Evolutionary conservation across 2,888 invertebrate species (phyloP).

Genomic region (Molorchus minor): DNA sequence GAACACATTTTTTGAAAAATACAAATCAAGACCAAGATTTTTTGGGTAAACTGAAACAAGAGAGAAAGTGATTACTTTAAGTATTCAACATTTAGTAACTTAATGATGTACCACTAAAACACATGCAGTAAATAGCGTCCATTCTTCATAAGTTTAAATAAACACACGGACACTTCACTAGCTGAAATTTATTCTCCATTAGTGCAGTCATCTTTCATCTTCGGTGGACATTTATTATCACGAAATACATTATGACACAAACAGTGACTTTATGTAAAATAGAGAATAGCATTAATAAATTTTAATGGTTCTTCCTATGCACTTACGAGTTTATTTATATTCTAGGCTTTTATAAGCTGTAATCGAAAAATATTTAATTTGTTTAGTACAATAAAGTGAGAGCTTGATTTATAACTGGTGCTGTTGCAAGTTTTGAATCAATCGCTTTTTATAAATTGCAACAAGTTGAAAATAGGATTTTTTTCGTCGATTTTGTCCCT

Average conservation of each 20-base stretch:
- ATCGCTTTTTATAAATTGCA: too few relatives aligned
- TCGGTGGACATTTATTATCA: neutral
- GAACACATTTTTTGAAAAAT: too few relatives aligned
- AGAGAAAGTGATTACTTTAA: too few relatives aligned
- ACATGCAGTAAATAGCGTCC: neutral
- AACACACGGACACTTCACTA: neutral
- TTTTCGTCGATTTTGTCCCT: too few relatives aligned
- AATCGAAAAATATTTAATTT: neutral
- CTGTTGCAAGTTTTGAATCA: neutral
- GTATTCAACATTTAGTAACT: too few relatives aligned
- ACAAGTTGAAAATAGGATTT: too few relatives aligned
- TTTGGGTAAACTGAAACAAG: too few relatives aligned
- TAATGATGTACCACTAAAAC: neutral
- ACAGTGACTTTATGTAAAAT: conserved; percentile 6
- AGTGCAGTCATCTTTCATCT: neutral
- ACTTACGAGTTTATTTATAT: neutral
- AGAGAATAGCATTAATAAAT: conserved; percentile 7
- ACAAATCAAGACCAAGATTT: too few relatives aligned
- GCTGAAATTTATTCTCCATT: neutral
- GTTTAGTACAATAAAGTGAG: too few relatives aligned
- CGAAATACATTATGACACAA: neutral
- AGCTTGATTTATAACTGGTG: conserved; percentile 7
- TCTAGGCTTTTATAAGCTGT: neutral
- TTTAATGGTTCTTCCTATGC: neutral
- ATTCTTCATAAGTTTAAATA: neutral